Evolutionary conservation across 2,797 vertebrate species (phyloP), one percentile per base, ranked within the genome.

Genomic region (Brotula barbata): DNA sequence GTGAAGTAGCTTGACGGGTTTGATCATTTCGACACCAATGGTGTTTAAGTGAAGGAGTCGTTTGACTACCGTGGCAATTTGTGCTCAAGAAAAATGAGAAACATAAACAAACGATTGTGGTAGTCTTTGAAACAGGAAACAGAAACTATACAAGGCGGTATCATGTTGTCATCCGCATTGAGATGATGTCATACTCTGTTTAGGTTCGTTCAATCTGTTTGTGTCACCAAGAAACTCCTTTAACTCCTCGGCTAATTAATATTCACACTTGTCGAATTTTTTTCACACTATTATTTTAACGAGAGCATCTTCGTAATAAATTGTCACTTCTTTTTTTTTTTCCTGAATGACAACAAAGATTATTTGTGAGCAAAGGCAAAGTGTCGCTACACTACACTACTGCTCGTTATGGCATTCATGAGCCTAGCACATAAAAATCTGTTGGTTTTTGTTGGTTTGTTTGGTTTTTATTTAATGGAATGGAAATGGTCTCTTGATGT

Each of bases 361-460:
- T 23, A 73, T 63, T 45, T 28, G 4, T 28, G 25, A 8, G 50
- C 41, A 25, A 14, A 39, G 60, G 20, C 47, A 44, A 55, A 54
- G 17, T 3, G 5, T 17, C 41, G 62, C 67, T 64, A 34, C n/a
- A n/a, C n/a, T n/a, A 54, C 23, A 42, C 62, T 60, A 31, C 57
- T 72, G 49, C 28, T 78, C 68, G 71, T 84, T 72, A 56, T 53
- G 41, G 33, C 62, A 71, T 76, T 77, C 65, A 78, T 67, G 70
- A 73, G 67, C 69, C 62, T 58, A 57, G 37, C 42, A 78, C 68
- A 28, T 52, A 61, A 58, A 36, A 62, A 67, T 44, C 52, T 41
- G 40, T 52, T n/a, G 42, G 57, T 48, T 33, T 62, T 19, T 65
- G 39, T 46, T 57, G 78, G 68, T 50, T n/a, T n/a, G n/a, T n/a